These are phyloP conservation scores for Busseola fusca DNA, from an alignment of 2,888 invertebrate genomes.

Conservation along the genomic window DNA sequence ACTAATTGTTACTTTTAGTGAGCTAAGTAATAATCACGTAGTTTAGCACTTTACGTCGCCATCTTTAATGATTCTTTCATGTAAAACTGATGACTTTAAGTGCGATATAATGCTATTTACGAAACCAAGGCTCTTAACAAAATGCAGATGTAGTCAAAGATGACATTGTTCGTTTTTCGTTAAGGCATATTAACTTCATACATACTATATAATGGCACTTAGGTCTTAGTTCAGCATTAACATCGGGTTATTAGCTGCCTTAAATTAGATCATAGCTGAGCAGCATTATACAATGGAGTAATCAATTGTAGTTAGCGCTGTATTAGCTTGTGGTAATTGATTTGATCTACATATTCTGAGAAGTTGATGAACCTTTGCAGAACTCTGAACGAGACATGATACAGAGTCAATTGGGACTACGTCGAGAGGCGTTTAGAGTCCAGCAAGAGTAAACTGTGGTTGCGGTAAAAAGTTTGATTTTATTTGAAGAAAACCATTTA, in stretches of 20 bases:
- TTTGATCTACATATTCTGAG: neutral
- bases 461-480: no score
- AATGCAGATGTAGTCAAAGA: constrained; percentile 1
- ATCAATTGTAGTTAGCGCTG: constrained; percentile 11
- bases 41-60: no score
- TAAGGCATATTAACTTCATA: constrained; percentile 12
- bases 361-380: no score
- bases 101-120: neutral
- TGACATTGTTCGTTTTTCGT: neutral
- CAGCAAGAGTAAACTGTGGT: no score
- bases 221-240: constrained; percentile 1
- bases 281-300: constrained; percentile 16
- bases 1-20: no score
- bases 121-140: neutral
- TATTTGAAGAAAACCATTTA: no score
- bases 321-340: constrained; percentile 6
- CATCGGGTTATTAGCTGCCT: neutral
- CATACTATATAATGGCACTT: constrained; percentile 9
- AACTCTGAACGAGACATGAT: no score
- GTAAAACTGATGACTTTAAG: neutral
- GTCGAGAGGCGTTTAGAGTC: no score
- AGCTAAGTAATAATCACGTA: no score
- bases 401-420: no score
- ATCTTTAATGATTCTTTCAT: neutral
- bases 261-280: constrained; percentile 17